Conservation (phyloP, 1,140 invertebrate genomes). For the Camponotus pennsylvanicus region DNA sequence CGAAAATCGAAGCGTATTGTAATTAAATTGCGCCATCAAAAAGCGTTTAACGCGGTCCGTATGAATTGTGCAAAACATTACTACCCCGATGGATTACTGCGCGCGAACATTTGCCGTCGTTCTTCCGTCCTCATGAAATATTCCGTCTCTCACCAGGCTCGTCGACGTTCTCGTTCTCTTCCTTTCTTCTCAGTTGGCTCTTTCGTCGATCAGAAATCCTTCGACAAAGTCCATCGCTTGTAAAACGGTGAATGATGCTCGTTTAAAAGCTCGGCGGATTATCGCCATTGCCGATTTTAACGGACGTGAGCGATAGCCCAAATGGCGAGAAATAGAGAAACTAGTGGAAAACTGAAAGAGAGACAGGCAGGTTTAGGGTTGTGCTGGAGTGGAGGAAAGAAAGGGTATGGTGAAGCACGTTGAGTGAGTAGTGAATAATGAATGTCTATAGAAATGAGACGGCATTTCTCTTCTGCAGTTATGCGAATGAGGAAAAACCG, state of each 20-base stretch:
- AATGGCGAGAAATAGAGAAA: constrained; percentile 59
- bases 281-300: constrained; percentile 61
- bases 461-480: constrained; percentile 72
- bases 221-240: constrained; percentile 37
- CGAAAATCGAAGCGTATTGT: constrained; percentile 55
- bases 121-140: constrained; percentile 53
- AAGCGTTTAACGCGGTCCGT: constrained; percentile 39
- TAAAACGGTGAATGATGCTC: constrained; percentile 41
- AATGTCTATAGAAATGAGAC: constrained; percentile 80
- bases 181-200: constrained; percentile 26
- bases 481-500: constrained; percentile 63
- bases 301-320: neutral
- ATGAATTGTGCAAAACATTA: constrained; percentile 61
- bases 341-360: constrained; percentile 20
- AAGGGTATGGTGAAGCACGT: constrained; percentile 51
- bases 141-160: constrained; percentile 25
- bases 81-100: constrained; percentile 49
- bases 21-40: constrained; percentile 61
- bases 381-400: neutral
- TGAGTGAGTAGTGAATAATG: constrained; percentile 78
- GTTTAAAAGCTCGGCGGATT: constrained; percentile 55
- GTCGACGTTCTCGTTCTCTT: neutral
- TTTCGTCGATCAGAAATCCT: constrained; percentile 53
- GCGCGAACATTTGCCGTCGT: constrained; percentile 48
- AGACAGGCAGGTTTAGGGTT: constrained; percentile 30